Evolutionary conservation across 2,888 invertebrate species (phyloP), one percentile per base, ranked within the genome.

Genomic region (Epicampocera succincta): DNA sequence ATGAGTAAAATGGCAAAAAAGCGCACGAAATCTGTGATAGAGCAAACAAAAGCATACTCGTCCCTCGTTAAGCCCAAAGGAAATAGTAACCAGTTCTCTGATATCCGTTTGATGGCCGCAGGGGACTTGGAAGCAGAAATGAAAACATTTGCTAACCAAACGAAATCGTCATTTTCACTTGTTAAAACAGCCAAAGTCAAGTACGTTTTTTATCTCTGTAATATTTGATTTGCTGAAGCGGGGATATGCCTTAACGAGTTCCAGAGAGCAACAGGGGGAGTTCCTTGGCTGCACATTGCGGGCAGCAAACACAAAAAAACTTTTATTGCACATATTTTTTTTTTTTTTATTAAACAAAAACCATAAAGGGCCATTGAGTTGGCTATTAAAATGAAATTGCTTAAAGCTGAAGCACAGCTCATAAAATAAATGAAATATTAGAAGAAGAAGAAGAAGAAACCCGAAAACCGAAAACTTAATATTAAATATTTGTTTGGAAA

Each of bases 51-150:
- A 38, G 25, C 5, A 15, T 25, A 46, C 50, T 63, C n/a, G n/a
- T n/a, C n/a, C n/a, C n/a, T n/a, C n/a, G n/a, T 40, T 40, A 8
- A 19, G 46, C 66, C 71, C 66, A 76, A 65, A 60, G 80, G 80
- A 75, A 75, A 75, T 76, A 42, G 52, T 21, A 42, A 61, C 66
- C 72, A 72, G 75, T 76, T 80, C 65, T 56, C 50, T 72, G 66
- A 80, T 80, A 72, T 72, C 74, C 74, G 56, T 13, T 60, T 50
- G 50, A 33, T 33, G 52, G 42, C 60, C 58, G 33, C 44, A 38
- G 15, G 44, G 54, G 42, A 66, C 17, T 68, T 42, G 15, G 33
- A 38, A 25, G 50, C 21, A 58, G 50, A 54, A 68, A 54, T 66
- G 46, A 60, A 60, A 60, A 50, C 19, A 66, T 73, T 50, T 52